These are phyloP conservation scores for Drosophila pseudotakahashii DNA, from an alignment of 2,888 invertebrate species.

Conservation along the genomic window DNA sequence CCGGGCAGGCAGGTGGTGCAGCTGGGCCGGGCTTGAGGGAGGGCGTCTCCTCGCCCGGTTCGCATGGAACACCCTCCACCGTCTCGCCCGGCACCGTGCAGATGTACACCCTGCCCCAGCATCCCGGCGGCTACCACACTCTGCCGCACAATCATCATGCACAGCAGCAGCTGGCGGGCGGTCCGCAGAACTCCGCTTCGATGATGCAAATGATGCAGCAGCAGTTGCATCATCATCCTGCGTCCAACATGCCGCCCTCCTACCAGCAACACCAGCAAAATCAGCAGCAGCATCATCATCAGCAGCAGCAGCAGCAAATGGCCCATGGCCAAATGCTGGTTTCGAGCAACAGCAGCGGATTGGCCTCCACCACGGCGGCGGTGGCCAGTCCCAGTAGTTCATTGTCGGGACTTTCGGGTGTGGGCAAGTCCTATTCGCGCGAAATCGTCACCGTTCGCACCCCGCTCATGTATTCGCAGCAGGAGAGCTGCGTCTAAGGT, in stretches of 20 bases:
- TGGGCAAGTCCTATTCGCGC: slow-evolving; percentile 84
- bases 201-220: slow-evolving; percentile 81
- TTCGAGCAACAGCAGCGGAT: slow-evolving; percentile 81
- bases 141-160: slow-evolving; percentile 83
- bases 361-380: slow-evolving; percentile 79
- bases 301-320: slow-evolving; percentile 68
- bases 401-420: slow-evolving; percentile 82
- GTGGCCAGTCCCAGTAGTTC: slow-evolving; percentile 83
- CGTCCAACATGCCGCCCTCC: slow-evolving; percentile 76
- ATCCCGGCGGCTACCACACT: slow-evolving; percentile 83
- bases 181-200: slow-evolving; percentile 76
- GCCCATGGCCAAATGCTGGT: slow-evolving; percentile 80
- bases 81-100: slow-evolving; percentile 84
- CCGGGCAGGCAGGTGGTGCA: slow-evolving; percentile 4
- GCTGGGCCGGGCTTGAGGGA: no score
- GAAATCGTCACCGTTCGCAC: slow-evolving; percentile 89
- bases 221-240: slow-evolving; percentile 46
- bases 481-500: slow-evolving; percentile 89
- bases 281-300: slow-evolving; percentile 72
- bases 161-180: slow-evolving; percentile 59
- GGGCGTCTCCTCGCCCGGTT: slow-evolving; percentile 82
- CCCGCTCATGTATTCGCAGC: slow-evolving; percentile 88
- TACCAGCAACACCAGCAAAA: slow-evolving; percentile 82
- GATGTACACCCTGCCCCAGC: slow-evolving; percentile 83
- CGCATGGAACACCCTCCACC: slow-evolving; percentile 83